Evolutionary conservation across 2,888 invertebrate genomes (phyloP).

Genomic region (Cheilosia vulpina): DNA sequence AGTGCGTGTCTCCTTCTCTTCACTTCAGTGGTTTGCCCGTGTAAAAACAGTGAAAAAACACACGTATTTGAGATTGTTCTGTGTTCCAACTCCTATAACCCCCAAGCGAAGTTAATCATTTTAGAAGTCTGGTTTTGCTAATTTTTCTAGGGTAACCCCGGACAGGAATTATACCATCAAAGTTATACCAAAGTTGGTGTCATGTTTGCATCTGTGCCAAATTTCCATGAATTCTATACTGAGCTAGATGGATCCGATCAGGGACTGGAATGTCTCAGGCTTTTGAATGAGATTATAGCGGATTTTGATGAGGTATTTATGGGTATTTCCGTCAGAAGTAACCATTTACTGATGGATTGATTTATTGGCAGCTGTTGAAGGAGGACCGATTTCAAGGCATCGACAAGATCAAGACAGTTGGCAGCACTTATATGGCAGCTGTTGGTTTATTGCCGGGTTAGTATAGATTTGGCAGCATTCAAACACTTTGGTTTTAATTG

Average conservation of each 20-base stretch:
- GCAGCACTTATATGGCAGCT: conserved; percentile 96
- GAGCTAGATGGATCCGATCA: conserved; percentile 96
- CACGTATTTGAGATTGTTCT: conserved; percentile 66
- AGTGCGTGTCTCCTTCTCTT: conserved; percentile 56
- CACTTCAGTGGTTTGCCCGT: conserved; percentile 63
- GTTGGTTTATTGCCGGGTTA: conserved; percentile 94
- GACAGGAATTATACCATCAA: conserved; percentile 95
- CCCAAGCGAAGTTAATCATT: conserved; percentile 78
- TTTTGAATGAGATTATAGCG: conserved; percentile 96
- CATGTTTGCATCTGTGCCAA: conserved; percentile 96
- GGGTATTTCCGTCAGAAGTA: not conserved
- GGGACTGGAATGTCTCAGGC: conserved; percentile 93
- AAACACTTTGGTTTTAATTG: conserved; percentile 7
- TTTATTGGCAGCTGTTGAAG: conserved; percentile 87
- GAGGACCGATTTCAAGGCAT: conserved; percentile 94
- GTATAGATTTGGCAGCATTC: conserved; percentile 77
- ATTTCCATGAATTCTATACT: conserved; percentile 97
- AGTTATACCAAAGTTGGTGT: conserved; percentile 96
- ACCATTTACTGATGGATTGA: not conserved
- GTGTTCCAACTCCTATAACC: conserved; percentile 73
- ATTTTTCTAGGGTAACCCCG: conserved; percentile 85
- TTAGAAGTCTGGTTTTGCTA: conserved; percentile 79
- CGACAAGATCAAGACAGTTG: conserved; percentile 97
- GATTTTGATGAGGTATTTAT: conserved; percentile 93
- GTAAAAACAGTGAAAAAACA: conserved; percentile 28